Percentiles rank a stretch among this genome's conserved stretches.
Conservation (phyloP, 1,140 invertebrate species). For the Neodiprion lecontei region DNA sequence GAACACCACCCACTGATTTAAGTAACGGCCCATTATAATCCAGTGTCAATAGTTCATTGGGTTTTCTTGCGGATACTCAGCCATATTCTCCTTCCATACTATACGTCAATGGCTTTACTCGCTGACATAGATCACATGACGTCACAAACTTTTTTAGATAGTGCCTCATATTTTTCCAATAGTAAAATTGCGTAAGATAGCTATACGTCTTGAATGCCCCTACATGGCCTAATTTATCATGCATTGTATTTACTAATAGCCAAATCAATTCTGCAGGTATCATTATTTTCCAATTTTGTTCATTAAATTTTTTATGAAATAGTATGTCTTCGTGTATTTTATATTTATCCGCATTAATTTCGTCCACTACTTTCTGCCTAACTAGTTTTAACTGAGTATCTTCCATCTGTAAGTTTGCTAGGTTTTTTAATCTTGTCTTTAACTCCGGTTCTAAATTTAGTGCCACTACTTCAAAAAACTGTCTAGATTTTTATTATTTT, state of each 20-base stretch:
- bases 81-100: conserved; percentile 20
- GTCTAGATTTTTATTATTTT: no score
- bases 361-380: neutral
- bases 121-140: conserved; percentile 25
- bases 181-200: conserved; percentile 36
- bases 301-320: conserved; percentile 5
- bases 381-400: neutral
- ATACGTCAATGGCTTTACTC: conserved; percentile 11
- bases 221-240: conserved; percentile 42
- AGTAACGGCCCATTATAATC: conserved; percentile 41
- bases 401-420: neutral
- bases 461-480: no score
- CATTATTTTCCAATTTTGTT: conserved; percentile 7
- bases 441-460: no score
- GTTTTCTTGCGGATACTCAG: conserved; percentile 25
- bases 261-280: neutral
- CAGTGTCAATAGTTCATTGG: conserved; percentile 37
- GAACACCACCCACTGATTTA: conserved; percentile 26
- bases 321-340: neutral
- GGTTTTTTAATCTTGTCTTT: neutral
- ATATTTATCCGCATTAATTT: conserved; percentile 1
- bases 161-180: conserved; percentile 32
- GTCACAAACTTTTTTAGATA: conserved; percentile 25
- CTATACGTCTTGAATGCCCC: conserved; percentile 38
- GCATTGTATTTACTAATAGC: conserved; percentile 19